Evolutionary conservation across 2,888 invertebrate genomes (phyloP), one percentile per base, ranked within the genome.

Genomic region (Leistus spinibarbis): DNA sequence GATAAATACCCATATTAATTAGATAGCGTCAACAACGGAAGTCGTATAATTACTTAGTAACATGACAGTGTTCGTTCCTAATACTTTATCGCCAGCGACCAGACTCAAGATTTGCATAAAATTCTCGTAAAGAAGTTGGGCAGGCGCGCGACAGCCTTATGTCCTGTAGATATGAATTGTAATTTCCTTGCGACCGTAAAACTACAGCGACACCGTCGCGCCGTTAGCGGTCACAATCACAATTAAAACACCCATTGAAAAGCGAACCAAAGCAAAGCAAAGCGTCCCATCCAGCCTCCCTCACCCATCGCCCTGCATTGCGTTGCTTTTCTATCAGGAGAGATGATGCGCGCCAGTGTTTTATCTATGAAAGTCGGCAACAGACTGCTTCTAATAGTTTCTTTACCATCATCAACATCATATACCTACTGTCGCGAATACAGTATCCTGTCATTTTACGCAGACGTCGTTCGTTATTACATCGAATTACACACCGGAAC

Each of bases 1-100:
- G 84, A 84, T 84, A 84, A 84, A 84, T 84, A 84, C 84, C 83
- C 83, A 83, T 84, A 84, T 84, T 84, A 84, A 84, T 84, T 84
- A 84, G 83, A 84, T 84, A 84, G 82, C 83, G 84, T 84, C 84
- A 84, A 84, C 84, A 84, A 82, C 82, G 82, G 82, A 82, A 84
- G 82, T 84, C 83, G 82, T 82, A 84, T 84, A 84, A 84, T 84
- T 84, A 84, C 84, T 83, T 83, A 83, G 83, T 80, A 81, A 82
- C 83, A 83, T 82, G 84, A 83, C 84, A 83, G 82, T 82, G 82
- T 83, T 84, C 83, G 81, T 84, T 84, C 81, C 81, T 84, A 84
- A 84, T 84, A 84, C 84, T 84, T 84, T 84, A 84, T 84, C 84
- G 82, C 82, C 78, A 78, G 79, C 80, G 80, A 80, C 81, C 84